Evolutionary conservation across 2,888 invertebrate species (phyloP).

Genomic region (Lepas anatifera): DNA sequence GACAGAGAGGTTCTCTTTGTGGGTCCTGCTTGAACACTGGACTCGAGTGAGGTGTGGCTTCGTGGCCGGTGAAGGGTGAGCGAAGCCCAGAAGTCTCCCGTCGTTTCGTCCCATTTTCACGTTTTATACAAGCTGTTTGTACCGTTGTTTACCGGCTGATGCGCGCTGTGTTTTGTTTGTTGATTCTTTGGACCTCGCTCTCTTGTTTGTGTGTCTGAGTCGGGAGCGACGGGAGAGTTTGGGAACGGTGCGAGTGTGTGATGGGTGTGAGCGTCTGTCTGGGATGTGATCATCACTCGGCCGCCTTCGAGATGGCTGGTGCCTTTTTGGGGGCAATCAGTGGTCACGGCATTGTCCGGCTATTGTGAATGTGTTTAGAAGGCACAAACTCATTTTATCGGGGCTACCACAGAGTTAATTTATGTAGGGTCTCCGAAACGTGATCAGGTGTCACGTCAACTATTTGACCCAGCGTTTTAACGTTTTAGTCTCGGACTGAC

Average conservation of each 20-base stretch:
- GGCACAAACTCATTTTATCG: too few relatives aligned
- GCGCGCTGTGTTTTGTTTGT: neutral
- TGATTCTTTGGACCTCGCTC: neutral
- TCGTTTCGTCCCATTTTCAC: neutral
- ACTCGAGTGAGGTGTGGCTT: too few relatives aligned
- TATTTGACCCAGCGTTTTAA: neutral
- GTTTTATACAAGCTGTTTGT: slow-evolving; percentile 3
- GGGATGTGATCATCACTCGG: too few relatives aligned
- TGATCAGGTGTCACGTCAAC: neutral
- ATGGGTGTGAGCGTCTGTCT: neutral
- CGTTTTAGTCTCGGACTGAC: neutral
- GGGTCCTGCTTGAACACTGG: too few relatives aligned
- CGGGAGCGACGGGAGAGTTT: too few relatives aligned
- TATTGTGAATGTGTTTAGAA: neutral
- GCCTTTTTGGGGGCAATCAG: neutral
- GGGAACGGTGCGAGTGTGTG: neutral
- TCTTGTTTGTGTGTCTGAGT: neutral
- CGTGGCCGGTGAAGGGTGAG: too few relatives aligned
- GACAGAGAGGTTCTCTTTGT: too few relatives aligned
- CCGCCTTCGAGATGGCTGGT: neutral
- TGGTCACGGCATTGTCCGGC: neutral
- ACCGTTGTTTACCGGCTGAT: neutral
- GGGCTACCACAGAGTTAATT: too few relatives aligned
- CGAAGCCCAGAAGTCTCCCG: too few relatives aligned
- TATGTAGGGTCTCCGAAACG: too few relatives aligned